These are phyloP conservation scores for Butorides virescens DNA, from an alignment of 2,113 vertebrate genomes.

Conservation along the genomic window DNA sequence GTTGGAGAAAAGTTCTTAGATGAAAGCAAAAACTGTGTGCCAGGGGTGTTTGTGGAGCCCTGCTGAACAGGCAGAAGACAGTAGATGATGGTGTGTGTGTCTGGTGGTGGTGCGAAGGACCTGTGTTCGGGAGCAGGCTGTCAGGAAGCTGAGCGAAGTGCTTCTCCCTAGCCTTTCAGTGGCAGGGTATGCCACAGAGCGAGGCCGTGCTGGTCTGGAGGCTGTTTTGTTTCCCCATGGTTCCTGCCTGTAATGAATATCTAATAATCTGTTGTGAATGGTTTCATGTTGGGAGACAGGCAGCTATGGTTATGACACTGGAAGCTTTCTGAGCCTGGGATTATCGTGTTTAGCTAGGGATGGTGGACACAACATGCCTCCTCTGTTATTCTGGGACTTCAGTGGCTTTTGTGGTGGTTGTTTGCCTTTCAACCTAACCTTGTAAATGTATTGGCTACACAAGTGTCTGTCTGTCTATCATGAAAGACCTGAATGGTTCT, in stretches of 20 bases:
- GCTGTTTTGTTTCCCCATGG: background rate
- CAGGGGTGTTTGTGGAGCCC: fast-evolving
- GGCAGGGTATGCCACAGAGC: background rate
- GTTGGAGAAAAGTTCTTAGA: background rate
- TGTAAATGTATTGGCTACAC: background rate
- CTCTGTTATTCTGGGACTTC: background rate
- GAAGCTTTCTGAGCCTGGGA: background rate
- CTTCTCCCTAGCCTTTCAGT: background rate
- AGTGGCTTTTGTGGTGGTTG: background rate
- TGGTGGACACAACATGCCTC: fast-evolving
- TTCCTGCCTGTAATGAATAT: background rate
- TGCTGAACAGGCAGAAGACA: background rate
- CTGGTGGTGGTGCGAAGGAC: background rate
- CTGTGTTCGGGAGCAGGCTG: fast-evolving
- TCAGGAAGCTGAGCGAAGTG: fast-evolving
- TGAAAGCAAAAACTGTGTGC: fast-evolving
- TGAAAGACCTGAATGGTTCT: background rate
- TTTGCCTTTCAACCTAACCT: background rate
- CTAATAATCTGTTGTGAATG: background rate
- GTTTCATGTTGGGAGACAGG: background rate
- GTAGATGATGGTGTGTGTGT: background rate
- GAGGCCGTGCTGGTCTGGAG: fast-evolving
- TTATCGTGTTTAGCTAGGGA: background rate
- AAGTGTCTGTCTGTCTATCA: background rate
- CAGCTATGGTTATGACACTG: background rate